These are phyloP conservation scores for Sarcophaga peregrina DNA, from an alignment of 1,140 invertebrate genomes.

Conservation along the genomic window DNA sequence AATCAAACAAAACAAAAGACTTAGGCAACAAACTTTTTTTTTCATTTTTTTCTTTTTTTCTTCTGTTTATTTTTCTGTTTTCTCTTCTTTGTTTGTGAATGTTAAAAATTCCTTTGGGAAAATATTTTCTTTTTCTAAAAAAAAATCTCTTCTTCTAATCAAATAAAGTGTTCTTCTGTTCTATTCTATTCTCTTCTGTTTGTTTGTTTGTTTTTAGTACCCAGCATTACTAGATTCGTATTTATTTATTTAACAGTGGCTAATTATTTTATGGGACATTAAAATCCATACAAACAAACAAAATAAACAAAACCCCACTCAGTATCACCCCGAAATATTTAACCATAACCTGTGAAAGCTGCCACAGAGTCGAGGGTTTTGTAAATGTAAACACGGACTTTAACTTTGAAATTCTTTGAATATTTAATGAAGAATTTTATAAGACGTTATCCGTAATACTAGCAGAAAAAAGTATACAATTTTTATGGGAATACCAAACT, in stretches of 20 bases:
- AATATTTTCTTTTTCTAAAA: not conserved
- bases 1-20: constrained; percentile 11
- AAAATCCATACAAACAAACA: not conserved
- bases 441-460: not conserved
- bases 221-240: not conserved
- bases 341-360: constrained; percentile 21
- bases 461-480: not conserved
- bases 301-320: no score
- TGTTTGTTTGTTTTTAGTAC: not conserved
- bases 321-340: not conserved
- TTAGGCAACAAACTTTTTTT: not conserved
- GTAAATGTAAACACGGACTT: not conserved
- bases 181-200: no score
- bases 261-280: constrained; percentile 25
- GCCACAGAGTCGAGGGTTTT: not conserved
- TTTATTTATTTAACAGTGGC: not conserved
- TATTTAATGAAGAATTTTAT: constrained; percentile 28
- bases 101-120: constrained; percentile 5
- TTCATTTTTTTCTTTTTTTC: no score
- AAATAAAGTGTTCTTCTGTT: not conserved
- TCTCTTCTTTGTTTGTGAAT: no score
- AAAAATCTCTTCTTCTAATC: constrained; percentile 11
- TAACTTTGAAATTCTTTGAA: constrained; percentile 15
- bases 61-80: no score
- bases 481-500: no score